phyloP scores from a whole-genome alignment of 2,797 vertebrate species.

The Australoheros facetus region DNA sequence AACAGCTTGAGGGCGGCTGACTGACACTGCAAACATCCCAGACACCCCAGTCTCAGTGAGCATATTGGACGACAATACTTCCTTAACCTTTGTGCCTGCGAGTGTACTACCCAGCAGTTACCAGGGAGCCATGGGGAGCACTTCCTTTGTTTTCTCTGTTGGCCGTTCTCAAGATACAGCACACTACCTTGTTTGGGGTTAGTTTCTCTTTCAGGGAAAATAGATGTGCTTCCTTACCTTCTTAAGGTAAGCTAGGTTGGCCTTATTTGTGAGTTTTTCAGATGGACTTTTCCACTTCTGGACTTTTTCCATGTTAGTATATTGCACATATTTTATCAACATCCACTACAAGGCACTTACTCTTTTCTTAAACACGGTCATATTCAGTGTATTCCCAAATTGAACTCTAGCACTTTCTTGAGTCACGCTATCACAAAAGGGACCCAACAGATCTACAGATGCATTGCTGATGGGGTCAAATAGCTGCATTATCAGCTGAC shows the following conservation, averaged over 20 bases:
- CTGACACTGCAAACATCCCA: background rate
- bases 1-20: background rate
- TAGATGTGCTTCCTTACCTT: background rate
- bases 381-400: background rate
- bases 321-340: background rate
- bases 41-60: background rate
- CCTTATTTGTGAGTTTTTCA: background rate
- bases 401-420: background rate
- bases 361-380: background rate
- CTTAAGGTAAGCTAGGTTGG: background rate
- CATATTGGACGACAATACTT: background rate
- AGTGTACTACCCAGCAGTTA: background rate
- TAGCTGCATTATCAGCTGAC: too few species aligned
- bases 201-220: background rate
- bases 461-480: background rate
- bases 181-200: background rate
- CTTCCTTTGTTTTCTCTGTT: background rate
- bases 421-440: background rate
- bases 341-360: background rate
- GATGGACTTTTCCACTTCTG: accelerated
- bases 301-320: accelerated
- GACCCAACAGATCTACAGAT: background rate
- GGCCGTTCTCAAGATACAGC: too few species aligned
- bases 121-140: background rate
- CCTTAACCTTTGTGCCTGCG: background rate